A percentile compares a stretch with the other conserved stretches of the same genome.
Evolutionary conservation across 2,113 vertebrate genomes (phyloP).

Genomic region (Corythaixoides concolor): DNA sequence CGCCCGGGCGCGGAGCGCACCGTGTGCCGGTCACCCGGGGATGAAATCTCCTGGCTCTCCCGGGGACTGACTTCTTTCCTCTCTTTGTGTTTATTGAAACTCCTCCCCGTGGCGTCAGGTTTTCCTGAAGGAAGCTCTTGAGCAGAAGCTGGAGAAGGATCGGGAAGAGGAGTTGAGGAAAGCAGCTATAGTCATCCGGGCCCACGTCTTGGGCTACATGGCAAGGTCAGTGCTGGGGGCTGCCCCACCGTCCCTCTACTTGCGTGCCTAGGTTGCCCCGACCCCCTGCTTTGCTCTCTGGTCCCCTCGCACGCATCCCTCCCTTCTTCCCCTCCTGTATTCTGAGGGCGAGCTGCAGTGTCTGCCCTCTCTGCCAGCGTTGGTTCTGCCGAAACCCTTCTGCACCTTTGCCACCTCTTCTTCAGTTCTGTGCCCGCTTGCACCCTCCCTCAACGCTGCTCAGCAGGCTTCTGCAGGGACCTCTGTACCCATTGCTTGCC

Average conservation of each 20-base stretch:
- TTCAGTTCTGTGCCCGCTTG: neutral
- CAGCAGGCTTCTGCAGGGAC: neutral
- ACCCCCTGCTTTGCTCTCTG: neutral
- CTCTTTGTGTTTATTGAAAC: slow-evolving; percentile 73
- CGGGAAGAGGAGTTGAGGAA: slow-evolving; percentile 86
- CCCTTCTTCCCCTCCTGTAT: neutral
- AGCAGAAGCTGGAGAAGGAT: slow-evolving; percentile 92
- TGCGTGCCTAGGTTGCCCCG: neutral
- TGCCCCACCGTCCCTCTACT: slow-evolving; percentile 33
- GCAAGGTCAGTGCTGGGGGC: slow-evolving; percentile 83
- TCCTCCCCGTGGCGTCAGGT: slow-evolving; percentile 80
- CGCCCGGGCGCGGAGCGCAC: neutral
- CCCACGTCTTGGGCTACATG: slow-evolving; percentile 93
- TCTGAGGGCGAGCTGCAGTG: neutral
- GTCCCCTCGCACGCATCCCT: neutral
- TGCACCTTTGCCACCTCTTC: neutral
- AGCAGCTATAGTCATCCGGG: slow-evolving; percentile 89
- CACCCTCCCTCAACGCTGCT: neutral
- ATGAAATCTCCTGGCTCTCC: slow-evolving; percentile 39
- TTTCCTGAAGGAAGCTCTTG: slow-evolving; percentile 92
- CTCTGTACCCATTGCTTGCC: neutral
- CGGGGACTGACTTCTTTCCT: slow-evolving; percentile 70
- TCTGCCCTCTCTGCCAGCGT: neutral
- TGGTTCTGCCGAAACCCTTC: neutral
- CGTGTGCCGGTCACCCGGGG: neutral